Percentiles rank a stretch among this genome's conserved stretches.
Evolutionary conservation across 2,113 vertebrate species (phyloP).

Genomic region (Heloderma charlesbogerti): DNA sequence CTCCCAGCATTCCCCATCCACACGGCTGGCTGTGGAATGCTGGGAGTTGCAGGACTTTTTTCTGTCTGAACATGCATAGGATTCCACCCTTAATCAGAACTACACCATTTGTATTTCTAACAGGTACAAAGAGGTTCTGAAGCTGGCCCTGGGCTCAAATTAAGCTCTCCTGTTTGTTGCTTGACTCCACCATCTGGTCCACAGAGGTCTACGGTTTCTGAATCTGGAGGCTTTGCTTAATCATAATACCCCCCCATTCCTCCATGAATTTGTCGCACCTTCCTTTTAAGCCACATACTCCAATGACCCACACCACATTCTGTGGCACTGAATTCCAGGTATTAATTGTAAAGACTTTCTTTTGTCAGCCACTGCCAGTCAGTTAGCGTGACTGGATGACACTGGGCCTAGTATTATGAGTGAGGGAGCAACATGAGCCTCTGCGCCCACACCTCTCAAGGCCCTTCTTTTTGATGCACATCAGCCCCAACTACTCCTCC

Average conservation of each 20-base stretch:
- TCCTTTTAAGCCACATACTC: not conserved
- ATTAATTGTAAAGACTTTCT: not conserved
- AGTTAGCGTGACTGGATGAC: not conserved
- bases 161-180: not conserved
- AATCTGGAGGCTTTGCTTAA: too few relatives aligned
- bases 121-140: not conserved
- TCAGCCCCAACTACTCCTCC: too few relatives aligned
- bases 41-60: too few relatives aligned
- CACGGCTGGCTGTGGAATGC: too few relatives aligned
- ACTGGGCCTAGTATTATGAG: too few relatives aligned
- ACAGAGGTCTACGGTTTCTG: not conserved
- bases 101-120: not conserved
- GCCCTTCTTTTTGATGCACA: too few relatives aligned
- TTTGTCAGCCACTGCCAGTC: not conserved
- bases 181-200: not conserved
- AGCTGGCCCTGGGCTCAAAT: not conserved
- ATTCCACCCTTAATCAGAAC: too few relatives aligned
- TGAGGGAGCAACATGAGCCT: not conserved
- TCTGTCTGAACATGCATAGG: too few relatives aligned
- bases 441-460: not conserved
- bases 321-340: not conserved
- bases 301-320: not conserved
- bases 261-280: too few relatives aligned
- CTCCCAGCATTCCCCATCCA: too few relatives aligned
- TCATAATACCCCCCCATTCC: not conserved